Percentiles rank a stretch among this genome's conserved stretches.
phyloP scores from a whole-genome alignment of 2,797 vertebrate genomes.

The Otus scops region DNA sequence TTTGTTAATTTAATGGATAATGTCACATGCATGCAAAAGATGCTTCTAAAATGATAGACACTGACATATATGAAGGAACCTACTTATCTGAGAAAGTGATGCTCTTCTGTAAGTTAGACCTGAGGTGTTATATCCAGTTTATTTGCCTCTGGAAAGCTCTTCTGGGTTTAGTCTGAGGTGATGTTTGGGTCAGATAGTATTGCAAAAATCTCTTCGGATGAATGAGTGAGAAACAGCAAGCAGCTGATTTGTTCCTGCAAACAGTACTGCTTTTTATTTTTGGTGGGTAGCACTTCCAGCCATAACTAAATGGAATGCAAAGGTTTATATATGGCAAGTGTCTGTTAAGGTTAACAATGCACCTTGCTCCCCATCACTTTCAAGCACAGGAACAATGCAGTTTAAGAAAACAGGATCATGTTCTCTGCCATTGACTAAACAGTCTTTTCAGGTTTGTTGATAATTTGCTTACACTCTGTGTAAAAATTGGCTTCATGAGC shows the following conservation, averaged over 20 bases:
- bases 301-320: background rate
- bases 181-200: background rate
- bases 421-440: background rate
- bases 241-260: background rate
- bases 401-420: background rate
- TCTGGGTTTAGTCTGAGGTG: background rate
- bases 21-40: background rate
- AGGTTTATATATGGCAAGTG: background rate
- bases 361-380: background rate
- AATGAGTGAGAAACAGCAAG: background rate
- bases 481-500: background rate
- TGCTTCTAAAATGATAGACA: background rate
- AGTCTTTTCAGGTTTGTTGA: background rate
- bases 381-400: background rate
- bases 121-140: background rate
- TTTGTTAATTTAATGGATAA: constrained; percentile 18
- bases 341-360: background rate
- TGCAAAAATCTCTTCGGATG: constrained; percentile 6
- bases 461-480: background rate
- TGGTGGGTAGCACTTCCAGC: background rate
- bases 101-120: background rate
- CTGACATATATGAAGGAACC: background rate
- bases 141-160: background rate
- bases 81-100: background rate
- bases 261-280: background rate